phyloP scores from a whole-genome alignment of 1,140 invertebrate genomes.

The Drosophila arawakana region DNA sequence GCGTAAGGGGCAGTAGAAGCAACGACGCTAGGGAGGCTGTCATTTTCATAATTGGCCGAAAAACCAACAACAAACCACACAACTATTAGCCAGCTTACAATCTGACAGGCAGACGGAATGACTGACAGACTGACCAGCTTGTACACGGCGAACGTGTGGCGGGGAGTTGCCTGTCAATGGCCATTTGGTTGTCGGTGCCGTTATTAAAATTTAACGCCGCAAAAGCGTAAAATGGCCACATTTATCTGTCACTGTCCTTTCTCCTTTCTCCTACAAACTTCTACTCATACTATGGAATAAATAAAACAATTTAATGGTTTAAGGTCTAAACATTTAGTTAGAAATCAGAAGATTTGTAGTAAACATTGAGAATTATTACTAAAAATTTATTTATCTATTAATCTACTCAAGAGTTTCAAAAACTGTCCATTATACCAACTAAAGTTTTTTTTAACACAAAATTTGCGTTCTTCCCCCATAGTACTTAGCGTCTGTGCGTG shows the following conservation, averaged over 20 bases:
- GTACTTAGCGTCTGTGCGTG: conserved; percentile 33
- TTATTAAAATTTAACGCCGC: conserved; percentile 80
- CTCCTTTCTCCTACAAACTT: background rate
- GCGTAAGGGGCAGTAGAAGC: background rate
- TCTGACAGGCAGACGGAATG: conserved; percentile 28
- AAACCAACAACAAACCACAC: conserved; percentile 70
- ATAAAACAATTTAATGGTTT: too few species aligned
- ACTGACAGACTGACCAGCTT: background rate
- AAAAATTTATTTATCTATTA: too few species aligned
- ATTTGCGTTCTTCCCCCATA: too few species aligned
- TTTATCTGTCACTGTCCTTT: conserved; percentile 69
- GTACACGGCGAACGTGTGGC: background rate
- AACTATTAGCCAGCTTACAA: conserved; percentile 72
- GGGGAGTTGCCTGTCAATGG: conserved; percentile 33
- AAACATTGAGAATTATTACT: too few species aligned
- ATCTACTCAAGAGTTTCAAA: too few species aligned
- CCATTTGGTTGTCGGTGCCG: conserved; percentile 59
- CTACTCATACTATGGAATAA: too few species aligned
- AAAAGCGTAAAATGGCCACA: conserved; percentile 80
- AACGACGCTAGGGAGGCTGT: conserved; percentile 44
- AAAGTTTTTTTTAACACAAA: too few species aligned
- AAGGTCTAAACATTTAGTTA: too few species aligned
- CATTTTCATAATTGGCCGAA: conserved; percentile 81
- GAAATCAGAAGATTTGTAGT: too few species aligned
- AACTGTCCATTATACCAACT: too few species aligned